These are phyloP conservation scores for Knipowitschia caucasica DNA, from an alignment of 2,797 vertebrate species.

Conservation along the genomic window DNA sequence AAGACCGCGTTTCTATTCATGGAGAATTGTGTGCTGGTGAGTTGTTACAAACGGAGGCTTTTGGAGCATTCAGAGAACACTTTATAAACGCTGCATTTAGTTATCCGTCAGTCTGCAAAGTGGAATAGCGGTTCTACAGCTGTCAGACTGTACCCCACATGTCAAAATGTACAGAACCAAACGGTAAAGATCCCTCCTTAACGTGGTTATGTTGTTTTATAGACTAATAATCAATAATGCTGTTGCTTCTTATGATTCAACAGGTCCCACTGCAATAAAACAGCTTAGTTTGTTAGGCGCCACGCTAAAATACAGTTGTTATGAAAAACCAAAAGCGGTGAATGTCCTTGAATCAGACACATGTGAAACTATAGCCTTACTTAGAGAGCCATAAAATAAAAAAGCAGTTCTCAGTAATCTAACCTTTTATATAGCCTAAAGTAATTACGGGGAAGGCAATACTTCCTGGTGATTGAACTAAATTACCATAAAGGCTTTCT, in stretches of 20 bases:
- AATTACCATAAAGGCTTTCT: slow-evolving; percentile 7
- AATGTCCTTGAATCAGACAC: not conserved
- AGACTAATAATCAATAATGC: not conserved
- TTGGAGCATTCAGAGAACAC: not conserved
- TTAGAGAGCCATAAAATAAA: too few species aligned
- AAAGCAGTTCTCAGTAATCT: slow-evolving; percentile 22
- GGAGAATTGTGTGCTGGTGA: slow-evolving; percentile 61
- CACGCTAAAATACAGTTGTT: not conserved
- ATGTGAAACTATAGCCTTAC: too few species aligned
- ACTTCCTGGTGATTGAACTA: slow-evolving; percentile 25
- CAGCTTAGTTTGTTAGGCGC: not conserved
- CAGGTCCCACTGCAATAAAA: slow-evolving; percentile 57
- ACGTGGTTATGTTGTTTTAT: not conserved
- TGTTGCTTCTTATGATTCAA: slow-evolving; percentile 50
- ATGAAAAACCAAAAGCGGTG: not conserved
- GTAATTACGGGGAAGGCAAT: slow-evolving; percentile 36
- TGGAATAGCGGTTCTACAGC: not conserved
- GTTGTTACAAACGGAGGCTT: slow-evolving; percentile 22
- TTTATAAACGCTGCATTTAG: slow-evolving; percentile 3
- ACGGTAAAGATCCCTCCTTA: not conserved
- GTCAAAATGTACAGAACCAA: not conserved
- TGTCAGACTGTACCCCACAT: not conserved
- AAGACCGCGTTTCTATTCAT: slow-evolving; percentile 45
- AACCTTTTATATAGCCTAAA: slow-evolving; percentile 41
- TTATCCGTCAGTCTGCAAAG: slow-evolving; percentile 19